Evolutionary conservation across 2,113 vertebrate genomes (phyloP).

Genomic region (Gopherus evgoodei): DNA sequence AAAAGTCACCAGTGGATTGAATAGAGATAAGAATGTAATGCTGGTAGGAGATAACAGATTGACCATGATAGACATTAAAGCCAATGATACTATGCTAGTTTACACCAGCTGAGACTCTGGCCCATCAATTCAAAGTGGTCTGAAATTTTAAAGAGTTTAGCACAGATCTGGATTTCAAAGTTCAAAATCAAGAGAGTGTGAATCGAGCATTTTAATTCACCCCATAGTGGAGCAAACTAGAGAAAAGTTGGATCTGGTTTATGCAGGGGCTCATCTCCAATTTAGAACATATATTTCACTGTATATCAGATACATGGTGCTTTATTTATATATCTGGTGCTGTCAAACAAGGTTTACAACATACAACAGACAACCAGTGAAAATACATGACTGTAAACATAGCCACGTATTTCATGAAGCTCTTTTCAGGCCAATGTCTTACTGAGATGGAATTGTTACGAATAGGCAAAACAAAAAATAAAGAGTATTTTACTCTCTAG

Average conservation of each 20-base stretch:
- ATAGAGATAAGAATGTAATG: rapidly evolving
- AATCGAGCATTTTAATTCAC: neutral
- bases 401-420: neutral
- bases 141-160: neutral
- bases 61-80: rapidly evolving
- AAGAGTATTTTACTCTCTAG: neutral
- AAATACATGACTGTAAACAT: neutral
- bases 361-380: neutral
- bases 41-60: rapidly evolving
- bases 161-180: neutral
- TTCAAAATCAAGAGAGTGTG: neutral
- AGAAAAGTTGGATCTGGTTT: neutral
- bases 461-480: neutral
- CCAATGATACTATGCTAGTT: rapidly evolving
- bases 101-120: neutral
- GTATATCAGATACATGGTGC: neutral
- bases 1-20: neutral
- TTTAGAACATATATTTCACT: neutral
- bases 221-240: rapidly evolving
- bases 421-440: neutral
- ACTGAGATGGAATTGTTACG: neutral
- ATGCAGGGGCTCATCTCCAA: neutral
- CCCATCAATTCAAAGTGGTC: rapidly evolving
- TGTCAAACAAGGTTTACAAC: neutral
- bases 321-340: neutral